Base-by-base conservation (phyloP, 2,113 vertebrate genomes). In the Psittacara wagleri region DNA sequence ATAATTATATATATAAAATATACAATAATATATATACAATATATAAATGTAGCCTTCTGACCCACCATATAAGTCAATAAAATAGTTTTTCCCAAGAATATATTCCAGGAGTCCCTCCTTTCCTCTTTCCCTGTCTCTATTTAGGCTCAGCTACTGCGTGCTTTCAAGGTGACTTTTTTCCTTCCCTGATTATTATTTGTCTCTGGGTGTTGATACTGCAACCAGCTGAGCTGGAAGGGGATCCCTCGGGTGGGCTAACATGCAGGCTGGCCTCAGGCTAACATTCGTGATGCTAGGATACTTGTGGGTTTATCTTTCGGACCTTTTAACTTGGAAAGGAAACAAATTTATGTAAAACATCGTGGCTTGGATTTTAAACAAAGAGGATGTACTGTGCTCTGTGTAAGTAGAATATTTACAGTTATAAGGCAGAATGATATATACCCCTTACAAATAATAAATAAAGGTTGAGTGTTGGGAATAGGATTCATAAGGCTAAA, bases 341-440 rank as follows among this genome's bases (percentile, higher is more conserved):
- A 95, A 66, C 35, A 80, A 94, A 92, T 59, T 86, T 61, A 83
- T 92, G 63, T 68, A 72, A 96, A 96, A 97, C 79, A 74, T 92
- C 61, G 6, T 87, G 68, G 86, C 86, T 90, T 4, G 7, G 95
- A 79, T 92, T 96, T 97, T 92, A 97, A 97, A 97, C 94, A 97
- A 92, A 91, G 90, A 83, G 83, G 95, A 95, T 93, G 78, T 81
- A 79, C 73, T 29, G 54, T 48, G 88, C 92, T 91, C 4, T 11
- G 78, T 33, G 73, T 35, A 49, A 96, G 92, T 69, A 88, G 95
- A 95, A 35, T 95, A 97, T 97, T 97, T 96, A 94, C 91, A 95
- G 57, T 94, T 93, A 27, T 33, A 77, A 93, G 94, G 94, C 94
- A 92, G 94, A 80, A 89, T 97, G 97, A 97, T 93, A 49, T 92